Percentiles rank a stretch among this genome's conserved stretches.
phyloP scores from a whole-genome alignment of 1,140 invertebrate species.

The Ips typographus region DNA sequence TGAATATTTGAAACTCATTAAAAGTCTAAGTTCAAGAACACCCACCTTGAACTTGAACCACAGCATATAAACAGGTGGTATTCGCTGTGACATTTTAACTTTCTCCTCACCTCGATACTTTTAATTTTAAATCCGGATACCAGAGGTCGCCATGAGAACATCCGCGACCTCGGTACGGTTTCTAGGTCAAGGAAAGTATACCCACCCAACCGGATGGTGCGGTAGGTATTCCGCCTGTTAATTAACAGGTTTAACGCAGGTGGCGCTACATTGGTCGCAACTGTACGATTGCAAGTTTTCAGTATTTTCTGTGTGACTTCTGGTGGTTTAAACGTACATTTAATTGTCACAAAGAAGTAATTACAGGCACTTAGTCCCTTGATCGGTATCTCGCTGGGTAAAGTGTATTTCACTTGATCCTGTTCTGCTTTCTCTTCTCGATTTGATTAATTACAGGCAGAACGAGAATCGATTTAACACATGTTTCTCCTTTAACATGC shows the following conservation, averaged over 20 bases:
- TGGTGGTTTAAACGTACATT: too few species aligned
- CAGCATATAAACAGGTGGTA: background rate
- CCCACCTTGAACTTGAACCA: slow-evolving; percentile 10
- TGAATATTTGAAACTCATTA: too few species aligned
- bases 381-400: slow-evolving; percentile 3
- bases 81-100: background rate
- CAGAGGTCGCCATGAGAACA: slow-evolving; percentile 6
- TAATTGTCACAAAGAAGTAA: too few species aligned
- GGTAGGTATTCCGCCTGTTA: too few species aligned
- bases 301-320: too few species aligned
- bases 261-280: too few species aligned
- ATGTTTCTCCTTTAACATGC: background rate
- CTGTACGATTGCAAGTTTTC: too few species aligned
- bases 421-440: slow-evolving; percentile 13
- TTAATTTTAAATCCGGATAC: background rate
- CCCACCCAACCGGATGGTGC: too few species aligned
- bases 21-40: background rate
- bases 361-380: too few species aligned
- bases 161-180: background rate
- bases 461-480: background rate
- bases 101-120: slow-evolving; percentile 20
- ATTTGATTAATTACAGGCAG: slow-evolving; percentile 3
- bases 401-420: slow-evolving; percentile 12
- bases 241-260: too few species aligned
- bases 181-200: slow-evolving; percentile 7